phyloP scores from a whole-genome alignment of 1,140 invertebrate species.

The Pogonognathellus flavescens region DNA sequence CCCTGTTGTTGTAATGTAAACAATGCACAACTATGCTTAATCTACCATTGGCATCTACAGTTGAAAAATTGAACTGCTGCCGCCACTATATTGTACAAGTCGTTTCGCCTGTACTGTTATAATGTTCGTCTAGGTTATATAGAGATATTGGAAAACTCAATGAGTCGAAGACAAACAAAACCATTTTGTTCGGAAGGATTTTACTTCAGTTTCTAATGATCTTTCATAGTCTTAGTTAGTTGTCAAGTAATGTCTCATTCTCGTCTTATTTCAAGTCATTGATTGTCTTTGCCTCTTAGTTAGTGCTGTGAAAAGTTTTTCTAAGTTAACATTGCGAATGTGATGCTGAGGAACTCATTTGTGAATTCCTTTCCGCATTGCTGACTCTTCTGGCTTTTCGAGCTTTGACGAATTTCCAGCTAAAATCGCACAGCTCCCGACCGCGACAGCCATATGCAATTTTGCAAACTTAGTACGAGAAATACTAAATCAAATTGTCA shows the following conservation, averaged over 20 bases:
- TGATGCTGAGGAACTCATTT: background rate
- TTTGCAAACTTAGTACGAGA: too few relatives aligned
- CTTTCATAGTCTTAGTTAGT: slow-evolving; percentile 28
- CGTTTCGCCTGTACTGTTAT: too few relatives aligned
- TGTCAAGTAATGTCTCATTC: background rate
- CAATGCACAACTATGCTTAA: too few relatives aligned
- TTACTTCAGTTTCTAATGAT: slow-evolving; percentile 37
- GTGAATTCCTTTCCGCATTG: slow-evolving; percentile 34
- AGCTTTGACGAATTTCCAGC: background rate
- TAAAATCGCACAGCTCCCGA: background rate
- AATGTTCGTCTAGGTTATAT: too few relatives aligned
- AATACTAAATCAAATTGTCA: too few relatives aligned
- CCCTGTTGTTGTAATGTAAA: too few relatives aligned
- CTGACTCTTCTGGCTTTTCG: background rate
- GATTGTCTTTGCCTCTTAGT: background rate
- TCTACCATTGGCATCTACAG: too few relatives aligned
- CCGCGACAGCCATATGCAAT: background rate
- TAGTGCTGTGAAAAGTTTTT: background rate
- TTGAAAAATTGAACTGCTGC: too few relatives aligned
- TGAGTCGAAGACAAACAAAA: slow-evolving; percentile 34
- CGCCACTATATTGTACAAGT: too few relatives aligned
- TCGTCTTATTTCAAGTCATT: background rate
- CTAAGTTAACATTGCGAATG: background rate
- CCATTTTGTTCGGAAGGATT: background rate
- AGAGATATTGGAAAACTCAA: too few relatives aligned